A percentile compares a stretch with the other conserved stretches of the same genome.
Conservation (phyloP, 1,140 invertebrate genomes). For the Platyura marginata region DNA sequence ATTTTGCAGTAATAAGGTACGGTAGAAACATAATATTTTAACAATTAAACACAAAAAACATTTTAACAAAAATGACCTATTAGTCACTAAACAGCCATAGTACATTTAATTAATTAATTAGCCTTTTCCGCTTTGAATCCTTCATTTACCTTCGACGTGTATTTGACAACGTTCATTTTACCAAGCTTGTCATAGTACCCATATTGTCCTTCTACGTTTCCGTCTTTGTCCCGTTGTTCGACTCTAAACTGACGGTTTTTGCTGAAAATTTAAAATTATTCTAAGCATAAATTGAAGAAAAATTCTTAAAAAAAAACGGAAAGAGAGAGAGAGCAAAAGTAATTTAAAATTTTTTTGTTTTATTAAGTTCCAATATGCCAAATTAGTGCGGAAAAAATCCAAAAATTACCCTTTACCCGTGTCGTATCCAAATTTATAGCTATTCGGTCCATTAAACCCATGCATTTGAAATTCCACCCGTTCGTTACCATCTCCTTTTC, state of each 20-base stretch:
- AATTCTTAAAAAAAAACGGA: not conserved
- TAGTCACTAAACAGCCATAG: too few relatives aligned
- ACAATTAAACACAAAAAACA: too few relatives aligned
- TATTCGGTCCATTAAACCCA: constrained; percentile 62
- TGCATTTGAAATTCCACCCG: constrained; percentile 33
- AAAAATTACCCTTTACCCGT: constrained; percentile 60
- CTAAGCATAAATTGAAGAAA: not conserved
- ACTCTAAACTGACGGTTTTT: constrained; percentile 64
- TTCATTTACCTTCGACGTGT: constrained; percentile 46
- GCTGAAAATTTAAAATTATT: constrained; percentile 27
- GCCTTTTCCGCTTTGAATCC: constrained; percentile 40
- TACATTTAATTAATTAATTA: not conserved
- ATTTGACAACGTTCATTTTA: constrained; percentile 60
- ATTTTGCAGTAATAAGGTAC: too few relatives aligned
- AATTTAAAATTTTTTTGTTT: too few relatives aligned
- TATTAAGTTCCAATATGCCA: too few relatives aligned
- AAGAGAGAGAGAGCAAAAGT: too few relatives aligned
- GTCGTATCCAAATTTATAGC: constrained; percentile 74
- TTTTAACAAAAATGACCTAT: too few relatives aligned
- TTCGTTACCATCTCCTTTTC: constrained; percentile 10
- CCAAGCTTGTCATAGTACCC: constrained; percentile 63
- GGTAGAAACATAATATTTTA: too few relatives aligned
- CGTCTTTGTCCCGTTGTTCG: constrained; percentile 58
- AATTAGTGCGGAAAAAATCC: not conserved
- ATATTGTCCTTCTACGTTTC: constrained; percentile 62